Percentiles rank a stretch among this genome's conserved stretches.
phyloP scores from a whole-genome alignment of 2,797 vertebrate genomes.

The Poeciliopsis turneri region DNA sequence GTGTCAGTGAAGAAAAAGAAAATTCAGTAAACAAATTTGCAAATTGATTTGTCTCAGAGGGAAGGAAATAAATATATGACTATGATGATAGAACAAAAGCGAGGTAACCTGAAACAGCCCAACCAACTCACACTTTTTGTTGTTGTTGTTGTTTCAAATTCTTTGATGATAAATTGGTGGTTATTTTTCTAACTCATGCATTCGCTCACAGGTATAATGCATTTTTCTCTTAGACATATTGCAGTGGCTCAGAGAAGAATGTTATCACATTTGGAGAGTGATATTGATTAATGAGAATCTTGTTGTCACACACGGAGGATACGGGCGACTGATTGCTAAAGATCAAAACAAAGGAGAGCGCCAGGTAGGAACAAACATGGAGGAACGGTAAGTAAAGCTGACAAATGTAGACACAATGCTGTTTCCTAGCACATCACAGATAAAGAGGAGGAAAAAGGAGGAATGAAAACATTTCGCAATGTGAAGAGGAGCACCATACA shows the following conservation, averaged over 20 bases:
- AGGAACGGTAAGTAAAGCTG: slow-evolving; percentile 73
- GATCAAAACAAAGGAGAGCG: slow-evolving; percentile 71
- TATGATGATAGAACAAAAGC: background rate
- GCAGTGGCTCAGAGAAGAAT: slow-evolving; percentile 64
- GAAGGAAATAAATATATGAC: background rate
- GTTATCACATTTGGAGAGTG: slow-evolving; percentile 69
- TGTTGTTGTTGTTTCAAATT: slow-evolving; percentile 4
- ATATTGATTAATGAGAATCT: slow-evolving; percentile 77
- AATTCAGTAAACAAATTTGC: slow-evolving; percentile 21
- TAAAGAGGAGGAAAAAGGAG: slow-evolving; percentile 47
- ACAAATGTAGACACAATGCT: slow-evolving; percentile 62
- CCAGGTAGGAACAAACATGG: slow-evolving; percentile 64
- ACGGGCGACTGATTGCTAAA: slow-evolving; percentile 67
- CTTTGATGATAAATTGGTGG: slow-evolving; percentile 30
- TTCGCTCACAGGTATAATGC: slow-evolving; percentile 39
- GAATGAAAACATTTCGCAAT: slow-evolving; percentile 17
- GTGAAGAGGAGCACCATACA: slow-evolving; percentile 36
- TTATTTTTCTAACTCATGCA: slow-evolving; percentile 24
- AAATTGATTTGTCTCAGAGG: background rate
- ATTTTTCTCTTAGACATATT: slow-evolving; percentile 57
- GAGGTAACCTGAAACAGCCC: background rate
- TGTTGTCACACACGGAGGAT: slow-evolving; percentile 64
- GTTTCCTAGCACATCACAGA: slow-evolving; percentile 62
- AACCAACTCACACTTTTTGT: too few species aligned
- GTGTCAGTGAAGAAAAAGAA: slow-evolving; percentile 12